Evolutionary conservation across 2,888 invertebrate species (phyloP).

Genomic region (Diaphora mendica): DNA sequence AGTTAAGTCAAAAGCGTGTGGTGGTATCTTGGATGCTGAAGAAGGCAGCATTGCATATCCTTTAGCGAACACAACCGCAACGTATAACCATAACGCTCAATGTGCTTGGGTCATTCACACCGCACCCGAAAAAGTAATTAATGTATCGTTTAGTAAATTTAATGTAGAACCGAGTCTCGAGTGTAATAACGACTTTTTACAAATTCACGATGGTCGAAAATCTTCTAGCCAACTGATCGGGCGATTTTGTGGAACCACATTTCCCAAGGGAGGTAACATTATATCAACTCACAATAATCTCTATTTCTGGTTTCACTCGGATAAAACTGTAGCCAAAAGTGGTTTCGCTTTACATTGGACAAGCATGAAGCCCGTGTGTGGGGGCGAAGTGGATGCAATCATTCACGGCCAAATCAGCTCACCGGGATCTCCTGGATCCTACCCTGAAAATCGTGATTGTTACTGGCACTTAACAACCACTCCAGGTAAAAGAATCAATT

Average conservation of each 20-base stretch:
- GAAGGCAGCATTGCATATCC: conserved; percentile 90
- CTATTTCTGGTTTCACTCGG: conserved; percentile 94
- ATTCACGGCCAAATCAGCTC: conserved; percentile 92
- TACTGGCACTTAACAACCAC: conserved; percentile 90
- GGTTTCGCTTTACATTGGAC: conserved; percentile 94
- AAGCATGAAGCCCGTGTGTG: conserved; percentile 90
- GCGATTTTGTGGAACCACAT: conserved; percentile 91
- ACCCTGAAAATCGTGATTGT: conserved; percentile 94
- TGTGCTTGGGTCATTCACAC: conserved; percentile 94
- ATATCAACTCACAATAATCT: conserved; percentile 91
- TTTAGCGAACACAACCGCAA: conserved; percentile 71
- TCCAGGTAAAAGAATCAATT: conserved; percentile 91
- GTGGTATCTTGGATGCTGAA: conserved; percentile 75
- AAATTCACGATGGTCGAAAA: conserved; percentile 95
- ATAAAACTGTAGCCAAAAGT: conserved; percentile 86
- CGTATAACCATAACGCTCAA: conserved; percentile 88
- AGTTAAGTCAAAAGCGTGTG: conserved; percentile 77
- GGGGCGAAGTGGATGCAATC: conserved; percentile 87
- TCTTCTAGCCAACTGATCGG: conserved; percentile 91
- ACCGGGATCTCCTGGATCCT: conserved; percentile 95
- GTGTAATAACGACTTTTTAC: conserved; percentile 90
- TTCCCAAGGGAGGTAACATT: conserved; percentile 90
- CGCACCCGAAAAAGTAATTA: conserved; percentile 89
- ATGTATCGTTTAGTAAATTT: conserved; percentile 92
- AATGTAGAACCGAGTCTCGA: conserved; percentile 89